Percentiles rank a stretch among this genome's conserved stretches.
Evolutionary conservation across 2,888 invertebrate species (phyloP).

Genomic region (Tineola bisselliella): DNA sequence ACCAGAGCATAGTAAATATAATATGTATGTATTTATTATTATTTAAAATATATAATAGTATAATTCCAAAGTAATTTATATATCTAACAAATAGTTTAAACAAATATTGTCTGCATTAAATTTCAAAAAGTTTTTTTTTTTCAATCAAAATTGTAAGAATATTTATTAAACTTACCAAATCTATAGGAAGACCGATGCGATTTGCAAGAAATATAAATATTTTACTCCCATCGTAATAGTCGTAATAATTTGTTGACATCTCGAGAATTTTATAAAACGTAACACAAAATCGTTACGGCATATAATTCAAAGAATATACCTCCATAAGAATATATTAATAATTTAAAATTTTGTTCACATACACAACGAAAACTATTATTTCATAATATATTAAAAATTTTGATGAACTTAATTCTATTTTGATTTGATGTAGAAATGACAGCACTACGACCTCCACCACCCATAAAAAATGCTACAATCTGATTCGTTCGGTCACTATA

Average conservation of each 20-base stretch:
- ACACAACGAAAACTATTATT: neutral
- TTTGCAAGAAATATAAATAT: constrained; percentile 75
- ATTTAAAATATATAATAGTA: too few species aligned
- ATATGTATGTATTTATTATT: too few species aligned
- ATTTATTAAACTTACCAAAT: constrained; percentile 76
- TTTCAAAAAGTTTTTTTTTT: too few species aligned
- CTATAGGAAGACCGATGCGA: constrained; percentile 76
- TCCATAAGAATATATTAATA: neutral
- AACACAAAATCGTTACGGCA: neutral
- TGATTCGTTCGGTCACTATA: neutral
- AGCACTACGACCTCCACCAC: neutral
- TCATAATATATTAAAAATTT: neutral
- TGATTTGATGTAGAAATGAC: neutral
- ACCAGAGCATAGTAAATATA: too few species aligned
- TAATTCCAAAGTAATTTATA: too few species aligned
- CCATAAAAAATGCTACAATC: neutral
- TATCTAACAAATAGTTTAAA: too few species aligned
- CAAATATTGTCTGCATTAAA: too few species aligned
- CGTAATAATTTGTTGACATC: constrained; percentile 29
- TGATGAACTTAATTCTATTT: neutral
- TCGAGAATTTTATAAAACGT: constrained; percentile 6
- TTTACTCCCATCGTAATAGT: constrained; percentile 76
- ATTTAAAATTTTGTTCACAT: neutral
- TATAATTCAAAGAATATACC: neutral
- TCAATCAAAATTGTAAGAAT: neutral